These are phyloP conservation scores for Coremacera marginata DNA, from an alignment of 2,888 invertebrate genomes.

Conservation along the genomic window DNA sequence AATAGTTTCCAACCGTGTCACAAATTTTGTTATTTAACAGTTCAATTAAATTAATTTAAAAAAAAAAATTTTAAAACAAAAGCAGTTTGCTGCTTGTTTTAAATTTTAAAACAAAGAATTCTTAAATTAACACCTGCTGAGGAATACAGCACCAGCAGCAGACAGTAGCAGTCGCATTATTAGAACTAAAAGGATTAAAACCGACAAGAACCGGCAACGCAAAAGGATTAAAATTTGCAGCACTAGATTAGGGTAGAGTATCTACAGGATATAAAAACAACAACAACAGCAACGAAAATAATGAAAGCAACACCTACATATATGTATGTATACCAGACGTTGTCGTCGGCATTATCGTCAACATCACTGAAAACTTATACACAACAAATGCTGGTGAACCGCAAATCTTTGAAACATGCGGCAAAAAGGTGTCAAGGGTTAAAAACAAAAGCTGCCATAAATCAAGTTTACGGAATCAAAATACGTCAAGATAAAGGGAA, in stretches of 20 bases:
- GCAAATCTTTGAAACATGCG: neutral
- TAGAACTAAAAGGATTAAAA: conserved; percentile 22
- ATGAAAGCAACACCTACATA: conserved; percentile 1
- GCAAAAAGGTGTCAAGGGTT: conserved; percentile 25
- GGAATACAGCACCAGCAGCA: too few relatives aligned
- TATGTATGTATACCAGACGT: too few relatives aligned
- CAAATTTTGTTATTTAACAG: too few relatives aligned
- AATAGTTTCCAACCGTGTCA: too few relatives aligned
- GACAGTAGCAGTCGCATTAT: too few relatives aligned
- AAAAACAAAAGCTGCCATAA: conserved; percentile 13
- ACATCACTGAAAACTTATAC: neutral
- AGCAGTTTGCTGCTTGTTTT: too few relatives aligned
- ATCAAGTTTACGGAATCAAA: conserved; percentile 21
- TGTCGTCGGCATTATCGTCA: neutral
- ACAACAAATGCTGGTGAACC: conserved; percentile 6
- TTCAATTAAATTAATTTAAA: too few relatives aligned
- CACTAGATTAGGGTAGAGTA: too few relatives aligned
- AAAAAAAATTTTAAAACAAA: too few relatives aligned
- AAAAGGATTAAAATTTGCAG: conserved; percentile 21
- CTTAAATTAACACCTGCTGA: too few relatives aligned
- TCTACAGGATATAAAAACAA: neutral
- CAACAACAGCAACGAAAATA: neutral
- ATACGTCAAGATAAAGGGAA: neutral
- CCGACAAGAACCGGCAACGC: neutral
- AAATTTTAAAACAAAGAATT: too few relatives aligned